These are phyloP conservation scores for Zaprionus bogoriensis DNA, from an alignment of 2,888 invertebrate genomes.

Conservation along the genomic window DNA sequence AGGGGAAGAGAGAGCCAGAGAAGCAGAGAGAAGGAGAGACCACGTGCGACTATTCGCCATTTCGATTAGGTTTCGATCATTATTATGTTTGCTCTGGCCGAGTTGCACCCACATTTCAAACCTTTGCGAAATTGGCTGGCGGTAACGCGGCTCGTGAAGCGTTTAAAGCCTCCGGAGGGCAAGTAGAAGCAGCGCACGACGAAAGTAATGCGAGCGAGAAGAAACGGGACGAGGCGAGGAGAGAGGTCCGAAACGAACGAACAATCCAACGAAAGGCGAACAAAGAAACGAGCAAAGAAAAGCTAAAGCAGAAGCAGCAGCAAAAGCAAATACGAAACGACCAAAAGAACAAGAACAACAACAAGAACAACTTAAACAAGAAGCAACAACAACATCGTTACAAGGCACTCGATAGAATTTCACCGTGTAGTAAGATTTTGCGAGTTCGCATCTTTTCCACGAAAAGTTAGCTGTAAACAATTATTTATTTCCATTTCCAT, in stretches of 20 bases:
- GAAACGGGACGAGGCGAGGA: slow-evolving; percentile 15
- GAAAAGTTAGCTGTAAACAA: slow-evolving; percentile 64
- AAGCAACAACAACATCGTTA: slow-evolving; percentile 25
- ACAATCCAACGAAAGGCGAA: slow-evolving; percentile 45
- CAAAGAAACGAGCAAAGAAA: slow-evolving; percentile 20
- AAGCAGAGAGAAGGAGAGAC: neutral
- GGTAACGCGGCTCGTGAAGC: slow-evolving; percentile 56
- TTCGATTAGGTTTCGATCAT: slow-evolving; percentile 24
- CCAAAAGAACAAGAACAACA: slow-evolving; percentile 40
- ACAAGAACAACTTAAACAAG: slow-evolving; percentile 20
- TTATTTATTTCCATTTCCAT: slow-evolving; percentile 34
- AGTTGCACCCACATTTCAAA: slow-evolving; percentile 56
- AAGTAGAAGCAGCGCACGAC: slow-evolving; percentile 4
- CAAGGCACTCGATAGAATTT: slow-evolving; percentile 13
- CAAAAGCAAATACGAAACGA: slow-evolving; percentile 23
- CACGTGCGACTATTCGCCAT: slow-evolving; percentile 32
- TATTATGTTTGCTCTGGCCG: slow-evolving; percentile 64
- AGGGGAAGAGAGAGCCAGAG: neutral
- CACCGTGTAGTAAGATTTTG: slow-evolving; percentile 15
- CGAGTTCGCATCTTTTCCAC: slow-evolving; percentile 62
- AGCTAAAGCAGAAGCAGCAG: slow-evolving; percentile 35
- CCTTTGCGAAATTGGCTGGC: slow-evolving; percentile 66
- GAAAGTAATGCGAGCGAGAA: neutral
- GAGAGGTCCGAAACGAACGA: slow-evolving; percentile 47
- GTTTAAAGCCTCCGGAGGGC: slow-evolving; percentile 69